Evolutionary conservation across 2,888 invertebrate genomes (phyloP).

Genomic region (Drosophila atripex): DNA sequence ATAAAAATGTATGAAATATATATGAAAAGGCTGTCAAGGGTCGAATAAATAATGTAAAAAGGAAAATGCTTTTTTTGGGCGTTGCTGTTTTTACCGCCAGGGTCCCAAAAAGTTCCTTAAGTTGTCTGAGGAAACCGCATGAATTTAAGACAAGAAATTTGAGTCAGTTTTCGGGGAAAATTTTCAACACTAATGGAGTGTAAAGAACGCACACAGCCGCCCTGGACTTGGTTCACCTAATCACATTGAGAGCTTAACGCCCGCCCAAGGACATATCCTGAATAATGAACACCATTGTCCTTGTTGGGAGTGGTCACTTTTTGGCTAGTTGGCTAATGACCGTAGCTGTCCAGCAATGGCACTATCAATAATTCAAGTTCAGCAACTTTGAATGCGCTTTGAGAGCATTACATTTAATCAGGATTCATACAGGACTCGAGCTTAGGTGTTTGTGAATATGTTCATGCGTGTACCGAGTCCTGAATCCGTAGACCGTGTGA

Average conservation of each 20-base stretch:
- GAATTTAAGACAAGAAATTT: slow-evolving; percentile 34
- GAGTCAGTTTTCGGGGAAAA: slow-evolving; percentile 10
- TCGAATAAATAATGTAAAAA: slow-evolving; percentile 56
- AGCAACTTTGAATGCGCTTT: slow-evolving; percentile 35
- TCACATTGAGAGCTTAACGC: slow-evolving; percentile 42
- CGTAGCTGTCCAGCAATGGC: slow-evolving; percentile 12
- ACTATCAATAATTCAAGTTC: slow-evolving; percentile 52
- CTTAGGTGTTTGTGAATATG: neutral
- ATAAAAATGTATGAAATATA: slow-evolving; percentile 40
- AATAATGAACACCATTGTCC: slow-evolving; percentile 36
- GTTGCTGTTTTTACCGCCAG: slow-evolving; percentile 9
- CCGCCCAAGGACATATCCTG: slow-evolving; percentile 39
- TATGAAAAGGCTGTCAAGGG: slow-evolving; percentile 52
- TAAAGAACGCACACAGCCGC: slow-evolving; percentile 3
- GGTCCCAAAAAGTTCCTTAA: slow-evolving; percentile 30
- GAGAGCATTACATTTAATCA: slow-evolving; percentile 45
- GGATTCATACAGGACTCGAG: slow-evolving; percentile 29
- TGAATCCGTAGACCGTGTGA: slow-evolving; percentile 15
- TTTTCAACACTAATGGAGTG: slow-evolving; percentile 42
- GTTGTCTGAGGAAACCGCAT: slow-evolving; percentile 29
- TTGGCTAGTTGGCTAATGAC: slow-evolving; percentile 44
- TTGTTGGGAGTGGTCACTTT: slow-evolving; percentile 27
- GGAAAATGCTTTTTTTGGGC: slow-evolving; percentile 27
- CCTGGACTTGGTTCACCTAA: slow-evolving; percentile 13
- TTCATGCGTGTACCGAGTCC: neutral